These are phyloP conservation scores for Lasaia peninsularis DNA, from an alignment of 1,140 invertebrate species.

Conservation along the genomic window DNA sequence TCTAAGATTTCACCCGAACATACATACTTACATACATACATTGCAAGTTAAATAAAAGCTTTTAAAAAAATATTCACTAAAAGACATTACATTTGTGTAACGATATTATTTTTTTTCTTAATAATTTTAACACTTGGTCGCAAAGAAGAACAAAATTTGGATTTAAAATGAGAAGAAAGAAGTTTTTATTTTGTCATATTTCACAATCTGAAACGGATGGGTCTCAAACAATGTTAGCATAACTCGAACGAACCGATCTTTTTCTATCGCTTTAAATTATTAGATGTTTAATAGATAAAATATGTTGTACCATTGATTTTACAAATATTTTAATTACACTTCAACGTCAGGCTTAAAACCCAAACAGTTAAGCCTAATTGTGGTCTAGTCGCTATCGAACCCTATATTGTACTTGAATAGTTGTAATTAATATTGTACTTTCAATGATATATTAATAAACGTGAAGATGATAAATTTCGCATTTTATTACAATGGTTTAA, in stretches of 20 bases:
- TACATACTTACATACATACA: no score
- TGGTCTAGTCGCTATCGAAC: constrained; percentile 42
- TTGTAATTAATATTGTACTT: constrained; percentile 34
- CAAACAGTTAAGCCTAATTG: constrained; percentile 26
- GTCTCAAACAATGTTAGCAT: background rate
- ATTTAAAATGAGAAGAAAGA: no score
- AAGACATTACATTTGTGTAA: no score
- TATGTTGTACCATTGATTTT: background rate
- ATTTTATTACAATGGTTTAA: constrained; percentile 1
- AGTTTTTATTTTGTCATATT: no score
- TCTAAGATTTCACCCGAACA: no score
- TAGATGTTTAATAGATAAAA: background rate
- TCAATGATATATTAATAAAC: constrained; percentile 27
- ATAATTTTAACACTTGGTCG: no score
- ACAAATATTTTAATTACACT: constrained; percentile 6
- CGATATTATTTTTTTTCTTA: no score
- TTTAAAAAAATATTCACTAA: no score
- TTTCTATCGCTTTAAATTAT: constrained; percentile 4
- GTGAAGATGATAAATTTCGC: background rate
- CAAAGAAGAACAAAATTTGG: no score
- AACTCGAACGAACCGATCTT: background rate
- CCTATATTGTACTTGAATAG: constrained; percentile 27
- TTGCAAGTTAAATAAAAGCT: no score
- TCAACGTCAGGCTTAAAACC: constrained; percentile 6
- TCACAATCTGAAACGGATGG: no score